These are phyloP conservation scores for Podarcis lilfordi DNA, from an alignment of 2,797 vertebrate genomes.

Conservation along the genomic window DNA sequence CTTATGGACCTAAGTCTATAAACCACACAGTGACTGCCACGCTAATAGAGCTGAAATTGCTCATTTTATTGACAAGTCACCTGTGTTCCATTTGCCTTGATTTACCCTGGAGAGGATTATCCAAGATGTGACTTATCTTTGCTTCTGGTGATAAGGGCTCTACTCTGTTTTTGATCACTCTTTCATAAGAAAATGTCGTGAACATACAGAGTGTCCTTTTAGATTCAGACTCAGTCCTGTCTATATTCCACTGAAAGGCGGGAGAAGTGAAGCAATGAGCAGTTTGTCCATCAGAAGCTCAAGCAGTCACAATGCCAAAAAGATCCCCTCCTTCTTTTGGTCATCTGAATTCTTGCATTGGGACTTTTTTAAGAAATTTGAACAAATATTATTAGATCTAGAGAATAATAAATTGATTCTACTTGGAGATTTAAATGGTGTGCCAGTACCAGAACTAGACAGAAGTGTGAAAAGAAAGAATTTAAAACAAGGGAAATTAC, in stretches of 20 bases:
- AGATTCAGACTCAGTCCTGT: no score
- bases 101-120: not conserved
- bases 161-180: not conserved
- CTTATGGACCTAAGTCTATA: not conserved
- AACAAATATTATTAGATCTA: no score
- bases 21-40: not conserved
- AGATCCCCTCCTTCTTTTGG: no score
- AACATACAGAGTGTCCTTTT: not conserved
- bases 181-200: not conserved
- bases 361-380: no score
- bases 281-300: not conserved
- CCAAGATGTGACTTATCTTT: not conserved
- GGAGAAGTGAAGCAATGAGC: not conserved
- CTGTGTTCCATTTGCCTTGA: not conserved
- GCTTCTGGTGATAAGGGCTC: not conserved
- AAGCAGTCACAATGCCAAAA: not conserved
- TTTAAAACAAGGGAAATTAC: no score
- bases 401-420: no score
- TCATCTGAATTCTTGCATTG: no score
- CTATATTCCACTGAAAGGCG: not conserved
- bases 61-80: not conserved
- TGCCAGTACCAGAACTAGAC: no score
- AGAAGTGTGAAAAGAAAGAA: no score
- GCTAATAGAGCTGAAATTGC: not conserved
- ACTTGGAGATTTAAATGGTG: no score